Percentiles rank a stretch among this genome's conserved stretches.
Evolutionary conservation across 2,888 invertebrate species (phyloP).

Genomic region (Microchrysa polita): DNA sequence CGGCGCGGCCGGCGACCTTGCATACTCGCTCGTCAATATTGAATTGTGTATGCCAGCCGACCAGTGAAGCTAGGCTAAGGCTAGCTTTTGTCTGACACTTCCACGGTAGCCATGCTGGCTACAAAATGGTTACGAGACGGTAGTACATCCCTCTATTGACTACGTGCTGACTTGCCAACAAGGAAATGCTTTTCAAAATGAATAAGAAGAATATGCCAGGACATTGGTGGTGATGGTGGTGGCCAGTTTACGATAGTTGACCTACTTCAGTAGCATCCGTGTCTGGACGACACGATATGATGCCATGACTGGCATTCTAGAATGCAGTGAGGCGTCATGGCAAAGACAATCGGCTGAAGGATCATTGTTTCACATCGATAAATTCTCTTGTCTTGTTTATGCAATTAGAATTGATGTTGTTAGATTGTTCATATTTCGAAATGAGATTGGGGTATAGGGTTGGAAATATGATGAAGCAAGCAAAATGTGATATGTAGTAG

Average conservation of each 20-base stretch:
- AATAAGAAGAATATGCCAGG: background rate
- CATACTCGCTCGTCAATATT: slow-evolving; percentile 1
- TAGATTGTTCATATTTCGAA: no score
- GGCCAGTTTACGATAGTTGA: slow-evolving; percentile 24
- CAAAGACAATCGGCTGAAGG: no score
- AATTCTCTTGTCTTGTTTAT: no score
- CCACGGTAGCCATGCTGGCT: slow-evolving; percentile 11
- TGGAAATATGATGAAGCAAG: no score
- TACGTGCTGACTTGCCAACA: slow-evolving; percentile 41
- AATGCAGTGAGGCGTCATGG: no score
- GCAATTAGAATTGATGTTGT: no score
- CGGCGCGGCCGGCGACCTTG: background rate
- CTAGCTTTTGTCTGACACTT: background rate
- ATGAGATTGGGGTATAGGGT: no score
- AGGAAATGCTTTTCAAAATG: slow-evolving; percentile 30
- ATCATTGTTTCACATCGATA: no score
- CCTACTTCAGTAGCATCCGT: slow-evolving; percentile 4
- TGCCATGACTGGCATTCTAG: no score
- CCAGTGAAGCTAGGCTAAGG: no score
- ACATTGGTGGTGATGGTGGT: background rate
- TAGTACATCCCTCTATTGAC: background rate
- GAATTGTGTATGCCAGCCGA: slow-evolving; percentile 11
- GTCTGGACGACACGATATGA: no score
- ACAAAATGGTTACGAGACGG: background rate
- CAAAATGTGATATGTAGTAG: no score